Evolutionary conservation across 2,888 invertebrate species (phyloP), one percentile per base, ranked within the genome.

Genomic region (Yponomeuta malinellus): DNA sequence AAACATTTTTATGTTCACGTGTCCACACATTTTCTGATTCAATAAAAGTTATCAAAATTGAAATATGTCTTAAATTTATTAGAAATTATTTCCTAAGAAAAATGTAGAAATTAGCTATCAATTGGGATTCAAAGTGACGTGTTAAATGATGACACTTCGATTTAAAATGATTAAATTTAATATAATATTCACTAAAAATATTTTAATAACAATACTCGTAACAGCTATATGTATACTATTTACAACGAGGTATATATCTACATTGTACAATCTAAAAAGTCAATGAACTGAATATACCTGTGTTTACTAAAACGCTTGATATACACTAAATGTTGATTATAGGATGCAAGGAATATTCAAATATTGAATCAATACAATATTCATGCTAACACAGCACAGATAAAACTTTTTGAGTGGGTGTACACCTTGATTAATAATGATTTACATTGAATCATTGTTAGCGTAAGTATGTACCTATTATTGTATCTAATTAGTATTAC

Each of bases 241-340:
- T 67, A 71, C 71, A 71, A 12, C 64, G 66, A 71, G 67, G 67
- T 71, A 70, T 70, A 52, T 59, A 68, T 68, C 68, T 68, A 69
- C 29, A 63, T n/a, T 43, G n/a, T 69, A 69, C 63, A 69, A 69
- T 68, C 31, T n/a, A 52, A 48, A 48, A 48, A 68, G 43, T 48
- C n/a, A n/a, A 68, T 48, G 52, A 43, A 67, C 48, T 78, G 77
- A 76, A 74, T 76, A 63, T 43, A 43, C 43, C 43, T 43, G 43
- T 43, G 43, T 43, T 43, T 43, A 43, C 43, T 43, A 43, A 8
- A 43, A 43, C 9, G 5, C 43, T 5, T 43, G 43, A 43, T 43
- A 43, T 5, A 9, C 8, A 43, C 43, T 8, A 5, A 8, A 43
- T 43, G 43, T 43, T 43, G 43, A 5, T 8, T 43, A 43, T 8